These are phyloP conservation scores for Zosterops japonicus DNA, from an alignment of 2,113 vertebrate genomes.

Conservation along the genomic window DNA sequence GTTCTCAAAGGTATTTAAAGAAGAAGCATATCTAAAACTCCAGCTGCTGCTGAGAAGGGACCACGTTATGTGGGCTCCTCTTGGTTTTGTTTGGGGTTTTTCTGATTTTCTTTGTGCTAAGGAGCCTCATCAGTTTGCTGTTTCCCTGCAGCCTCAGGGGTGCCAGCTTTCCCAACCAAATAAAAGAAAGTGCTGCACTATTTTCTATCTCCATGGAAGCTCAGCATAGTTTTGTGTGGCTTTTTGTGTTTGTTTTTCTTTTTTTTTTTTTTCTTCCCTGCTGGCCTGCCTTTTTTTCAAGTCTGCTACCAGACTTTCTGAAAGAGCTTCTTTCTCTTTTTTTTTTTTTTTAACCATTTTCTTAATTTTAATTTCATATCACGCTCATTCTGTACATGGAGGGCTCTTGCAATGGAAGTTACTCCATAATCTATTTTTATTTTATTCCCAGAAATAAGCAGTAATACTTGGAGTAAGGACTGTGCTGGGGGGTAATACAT, in stretches of 20 bases:
- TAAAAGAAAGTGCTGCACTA: conserved; percentile 10
- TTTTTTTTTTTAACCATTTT: neutral
- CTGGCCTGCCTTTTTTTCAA: neutral
- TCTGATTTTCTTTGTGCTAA: neutral
- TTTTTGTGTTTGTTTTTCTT: neutral
- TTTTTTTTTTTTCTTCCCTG: neutral
- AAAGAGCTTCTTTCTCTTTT: neutral
- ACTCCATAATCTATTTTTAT: neutral
- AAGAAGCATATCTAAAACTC: neutral
- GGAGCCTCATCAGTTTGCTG: conserved; percentile 21
- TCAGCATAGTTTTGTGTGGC: neutral
- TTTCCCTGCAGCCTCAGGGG: neutral
- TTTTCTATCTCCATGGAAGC: conserved; percentile 64
- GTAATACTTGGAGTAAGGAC: neutral
- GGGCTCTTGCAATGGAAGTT: neutral
- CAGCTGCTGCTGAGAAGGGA: neutral
- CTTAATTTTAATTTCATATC: neutral
- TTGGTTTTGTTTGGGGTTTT: neutral
- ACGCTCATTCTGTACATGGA: neutral
- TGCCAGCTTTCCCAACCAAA: conserved; percentile 32
- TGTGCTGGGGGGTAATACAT: neutral
- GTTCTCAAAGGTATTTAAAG: neutral
- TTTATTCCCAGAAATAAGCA: neutral
- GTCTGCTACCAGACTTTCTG: neutral
- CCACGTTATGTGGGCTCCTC: neutral